Evolutionary conservation across 2,797 vertebrate species (phyloP), one percentile per base, ranked within the genome.

Genomic region (Buphagus erythrorhynchus): DNA sequence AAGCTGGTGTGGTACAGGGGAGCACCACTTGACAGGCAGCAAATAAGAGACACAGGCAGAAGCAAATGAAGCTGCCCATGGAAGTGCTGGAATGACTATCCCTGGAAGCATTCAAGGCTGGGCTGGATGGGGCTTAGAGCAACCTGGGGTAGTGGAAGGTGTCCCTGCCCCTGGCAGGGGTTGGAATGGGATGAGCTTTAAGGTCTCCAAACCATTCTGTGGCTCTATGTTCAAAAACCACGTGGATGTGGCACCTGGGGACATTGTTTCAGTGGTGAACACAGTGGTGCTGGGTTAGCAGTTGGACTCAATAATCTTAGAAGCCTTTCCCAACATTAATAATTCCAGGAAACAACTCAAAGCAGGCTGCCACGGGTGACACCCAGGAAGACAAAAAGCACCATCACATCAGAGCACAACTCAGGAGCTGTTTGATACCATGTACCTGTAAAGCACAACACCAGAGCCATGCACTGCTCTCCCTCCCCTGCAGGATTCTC

Each of bases 361-460:
- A 86, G 26, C 26, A 33, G 51, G 14, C 11, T 26, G 18, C n/a
- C 46, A 33, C 1, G 2, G 35, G 42, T 6, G 57, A 63, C 1
- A 2, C 10, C 17, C 16, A 55, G 52, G 9, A 33, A 43, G 43
- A n/a, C 55, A 85, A 58, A 72, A 46, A 18, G 21, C 43, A 4
- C 8, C 24, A 6, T 0, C 38, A 6, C 4, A 46, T 14, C 22
- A n/a, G 38, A 71, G 52, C 51, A 26, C 19, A 22, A 9, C 16
- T 2, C 2, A 1, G 68, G 26, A 31, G n/a, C 2, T 31, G 28
- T 14, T 72, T 1, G 3, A 15, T 9, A 6, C 12, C 2, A 0
- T 4, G 36, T 6, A 5, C 66, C 29, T 66, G 58, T 9, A 57
- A 91, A 20, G 10, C 42, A 19, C 14, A 19, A 6, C 31, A 35